These are phyloP conservation scores for Eupristina koningsbergeri DNA, from an alignment of 1,140 invertebrate species.

Conservation along the genomic window DNA sequence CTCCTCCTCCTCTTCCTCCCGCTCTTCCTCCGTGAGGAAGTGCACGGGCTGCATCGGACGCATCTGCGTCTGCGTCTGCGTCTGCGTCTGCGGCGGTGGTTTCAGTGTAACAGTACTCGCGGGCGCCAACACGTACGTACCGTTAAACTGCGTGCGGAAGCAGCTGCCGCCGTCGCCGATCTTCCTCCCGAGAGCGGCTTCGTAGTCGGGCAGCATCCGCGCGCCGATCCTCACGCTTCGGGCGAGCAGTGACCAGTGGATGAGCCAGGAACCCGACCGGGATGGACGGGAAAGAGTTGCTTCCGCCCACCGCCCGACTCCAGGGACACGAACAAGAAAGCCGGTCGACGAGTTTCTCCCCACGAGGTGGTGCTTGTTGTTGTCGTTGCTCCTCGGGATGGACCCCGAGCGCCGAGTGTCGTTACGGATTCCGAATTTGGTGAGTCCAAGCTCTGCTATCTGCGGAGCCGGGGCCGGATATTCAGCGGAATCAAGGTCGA, in stretches of 20 bases:
- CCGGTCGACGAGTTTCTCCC: constrained; percentile 37
- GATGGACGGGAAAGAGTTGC: background rate
- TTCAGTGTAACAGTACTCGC: constrained; percentile 47
- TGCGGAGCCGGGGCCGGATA: background rate
- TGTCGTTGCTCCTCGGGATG: background rate
- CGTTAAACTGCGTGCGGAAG: constrained; percentile 40
- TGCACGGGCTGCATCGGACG: background rate
- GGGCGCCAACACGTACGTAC: constrained; percentile 19
- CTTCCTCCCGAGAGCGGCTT: constrained; percentile 9
- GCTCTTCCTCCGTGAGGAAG: background rate
- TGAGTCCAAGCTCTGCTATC: background rate
- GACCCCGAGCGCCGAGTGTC: background rate
- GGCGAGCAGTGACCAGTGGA: background rate
- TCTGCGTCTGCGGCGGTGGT: background rate
- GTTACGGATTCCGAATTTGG: constrained; percentile 16
- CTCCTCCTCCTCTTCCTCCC: background rate
- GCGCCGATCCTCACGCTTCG: background rate
- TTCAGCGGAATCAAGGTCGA: constrained; percentile 2
- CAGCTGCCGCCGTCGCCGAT: constrained; percentile 5
- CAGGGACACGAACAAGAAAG: constrained; percentile 22
- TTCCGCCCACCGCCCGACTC: background rate
- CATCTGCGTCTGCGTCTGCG: background rate
- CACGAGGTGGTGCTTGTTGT: background rate
- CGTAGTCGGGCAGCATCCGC: constrained; percentile 13
- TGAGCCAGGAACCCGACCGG: too few relatives aligned